Percentiles rank a stretch among this genome's conserved stretches.
Conservation (phyloP, 2,888 invertebrate genomes). For the Tiphia femorata region DNA sequence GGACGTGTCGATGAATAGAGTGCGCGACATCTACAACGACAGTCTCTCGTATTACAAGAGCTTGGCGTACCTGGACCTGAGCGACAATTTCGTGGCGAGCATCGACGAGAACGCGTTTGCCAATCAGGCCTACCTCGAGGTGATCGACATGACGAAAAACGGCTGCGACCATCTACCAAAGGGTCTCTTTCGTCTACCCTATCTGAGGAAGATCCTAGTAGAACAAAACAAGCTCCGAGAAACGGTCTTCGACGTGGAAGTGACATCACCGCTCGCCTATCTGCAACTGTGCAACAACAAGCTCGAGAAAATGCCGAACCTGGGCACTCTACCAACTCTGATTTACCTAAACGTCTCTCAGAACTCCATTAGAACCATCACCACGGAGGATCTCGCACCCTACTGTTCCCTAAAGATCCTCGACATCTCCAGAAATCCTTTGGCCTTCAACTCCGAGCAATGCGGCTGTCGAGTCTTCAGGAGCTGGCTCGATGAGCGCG, state of each 20-base stretch:
- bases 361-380: constrained; percentile 71
- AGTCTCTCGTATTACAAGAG: constrained; percentile 71
- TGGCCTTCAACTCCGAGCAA: constrained; percentile 38
- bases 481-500: constrained; percentile 47
- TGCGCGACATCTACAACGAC: constrained; percentile 70
- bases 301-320: constrained; percentile 73
- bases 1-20: constrained; percentile 73
- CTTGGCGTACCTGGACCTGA: constrained; percentile 72
- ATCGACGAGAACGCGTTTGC: constrained; percentile 73
- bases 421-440: constrained; percentile 67
- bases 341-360: constrained; percentile 75
- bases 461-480: constrained; percentile 57
- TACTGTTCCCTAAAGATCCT: constrained; percentile 75
- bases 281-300: constrained; percentile 75
- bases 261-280: constrained; percentile 72
- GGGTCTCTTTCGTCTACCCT: constrained; percentile 72
- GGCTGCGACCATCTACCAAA: constrained; percentile 71
- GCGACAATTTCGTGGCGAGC: constrained; percentile 73
- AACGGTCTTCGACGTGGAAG: constrained; percentile 63
- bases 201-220: constrained; percentile 75
- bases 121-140: constrained; percentile 70
- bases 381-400: constrained; percentile 72
- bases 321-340: constrained; percentile 74
- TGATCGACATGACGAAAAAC: constrained; percentile 73
- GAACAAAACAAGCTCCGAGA: constrained; percentile 71